A percentile compares a stretch with the other conserved stretches of the same genome.
These are phyloP conservation scores for Diaprepes abbreviatus DNA, from an alignment of 2,888 invertebrate genomes.

Conservation along the genomic window DNA sequence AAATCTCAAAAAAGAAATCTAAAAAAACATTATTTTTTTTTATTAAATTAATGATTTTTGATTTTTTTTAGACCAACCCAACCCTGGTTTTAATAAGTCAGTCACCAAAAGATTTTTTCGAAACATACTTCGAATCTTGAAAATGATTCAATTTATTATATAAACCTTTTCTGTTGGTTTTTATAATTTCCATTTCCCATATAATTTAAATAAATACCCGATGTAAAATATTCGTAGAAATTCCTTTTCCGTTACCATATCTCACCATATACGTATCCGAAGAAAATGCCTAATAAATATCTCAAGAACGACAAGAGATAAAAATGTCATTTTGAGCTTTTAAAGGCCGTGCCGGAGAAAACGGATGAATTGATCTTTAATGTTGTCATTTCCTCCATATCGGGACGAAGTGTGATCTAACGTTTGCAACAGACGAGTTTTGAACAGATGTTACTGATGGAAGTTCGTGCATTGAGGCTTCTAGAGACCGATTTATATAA, in stretches of 20 bases:
- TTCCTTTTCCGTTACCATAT: not conserved
- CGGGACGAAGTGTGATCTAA: slow-evolving; percentile 12
- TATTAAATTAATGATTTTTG: too few relatives aligned
- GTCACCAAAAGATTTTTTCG: too few relatives aligned
- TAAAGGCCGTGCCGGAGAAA: not conserved
- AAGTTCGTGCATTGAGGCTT: not conserved
- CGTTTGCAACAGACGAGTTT: not conserved
- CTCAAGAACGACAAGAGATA: not conserved
- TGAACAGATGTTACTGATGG: slow-evolving; percentile 5
- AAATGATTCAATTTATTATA: too few relatives aligned
- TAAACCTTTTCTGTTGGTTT: too few relatives aligned
- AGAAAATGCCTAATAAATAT: slow-evolving; percentile 2
- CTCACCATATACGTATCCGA: not conserved
- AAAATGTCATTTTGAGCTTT: not conserved
- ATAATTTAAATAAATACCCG: not conserved
- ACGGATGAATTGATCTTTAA: slow-evolving; percentile 1
- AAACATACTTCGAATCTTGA: too few relatives aligned
- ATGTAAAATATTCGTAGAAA: not conserved
- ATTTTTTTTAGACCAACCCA: too few relatives aligned
- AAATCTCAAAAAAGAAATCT: too few relatives aligned
- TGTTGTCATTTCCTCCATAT: slow-evolving; percentile 16
- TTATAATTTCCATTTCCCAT: too few relatives aligned
- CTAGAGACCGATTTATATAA: not conserved
- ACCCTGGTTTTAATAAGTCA: too few relatives aligned
- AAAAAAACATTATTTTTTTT: too few relatives aligned